Percentiles rank a stretch among this genome's conserved stretches.
Evolutionary conservation across 2,113 vertebrate genomes (phyloP).

Genomic region (Puffinus mauretanicus): DNA sequence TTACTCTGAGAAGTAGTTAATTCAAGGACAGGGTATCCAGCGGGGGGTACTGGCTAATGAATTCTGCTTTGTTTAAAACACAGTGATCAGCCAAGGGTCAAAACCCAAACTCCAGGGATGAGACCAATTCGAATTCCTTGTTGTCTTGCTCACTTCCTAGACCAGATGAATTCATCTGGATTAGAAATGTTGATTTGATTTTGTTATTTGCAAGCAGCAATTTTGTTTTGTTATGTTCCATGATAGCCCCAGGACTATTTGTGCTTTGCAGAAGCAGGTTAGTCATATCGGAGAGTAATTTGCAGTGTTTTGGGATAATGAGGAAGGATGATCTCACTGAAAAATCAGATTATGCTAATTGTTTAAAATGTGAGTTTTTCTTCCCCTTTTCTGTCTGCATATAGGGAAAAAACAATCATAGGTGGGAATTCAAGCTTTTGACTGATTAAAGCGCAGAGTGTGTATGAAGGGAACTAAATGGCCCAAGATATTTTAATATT

Average conservation of each 20-base stretch:
- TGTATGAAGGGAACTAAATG: neutral
- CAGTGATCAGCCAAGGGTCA: neutral
- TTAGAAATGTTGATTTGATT: slow-evolving; percentile 8
- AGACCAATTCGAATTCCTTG: neutral
- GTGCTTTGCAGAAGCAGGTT: neutral
- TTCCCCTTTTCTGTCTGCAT: neutral
- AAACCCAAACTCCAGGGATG: neutral
- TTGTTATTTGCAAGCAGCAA: neutral
- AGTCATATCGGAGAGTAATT: neutral
- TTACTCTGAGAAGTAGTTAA: neutral
- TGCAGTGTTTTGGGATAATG: neutral
- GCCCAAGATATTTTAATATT: neutral
- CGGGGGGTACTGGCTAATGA: neutral
- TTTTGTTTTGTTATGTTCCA: neutral
- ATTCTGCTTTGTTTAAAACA: neutral
- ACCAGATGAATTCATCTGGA: neutral
- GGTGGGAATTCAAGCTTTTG: neutral
- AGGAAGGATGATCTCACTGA: neutral
- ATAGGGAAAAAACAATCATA: neutral
- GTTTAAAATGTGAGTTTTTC: neutral
- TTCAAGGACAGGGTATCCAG: neutral
- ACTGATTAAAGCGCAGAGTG: neutral
- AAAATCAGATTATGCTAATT: neutral
- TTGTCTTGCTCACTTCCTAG: slow-evolving; percentile 1
- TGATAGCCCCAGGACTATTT: neutral